Evolutionary conservation across 2,797 vertebrate genomes (phyloP).

Genomic region (Intellagama lesueurii): DNA sequence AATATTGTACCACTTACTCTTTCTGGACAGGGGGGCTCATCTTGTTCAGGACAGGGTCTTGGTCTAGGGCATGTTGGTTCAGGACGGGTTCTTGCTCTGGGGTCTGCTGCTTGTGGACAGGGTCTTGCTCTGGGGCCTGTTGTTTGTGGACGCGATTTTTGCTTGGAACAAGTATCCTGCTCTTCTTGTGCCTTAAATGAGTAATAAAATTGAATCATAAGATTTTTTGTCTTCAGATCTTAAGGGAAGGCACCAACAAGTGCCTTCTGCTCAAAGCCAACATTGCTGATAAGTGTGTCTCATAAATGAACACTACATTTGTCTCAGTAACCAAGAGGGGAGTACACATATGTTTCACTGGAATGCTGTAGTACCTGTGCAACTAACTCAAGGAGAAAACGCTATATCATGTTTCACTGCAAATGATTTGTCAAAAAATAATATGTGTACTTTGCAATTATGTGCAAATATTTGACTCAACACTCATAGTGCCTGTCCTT

Average conservation of each 20-base stretch:
- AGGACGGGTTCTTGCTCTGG: not conserved
- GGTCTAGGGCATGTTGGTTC: not conserved
- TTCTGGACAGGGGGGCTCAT: not conserved
- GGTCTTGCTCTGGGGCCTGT: not conserved
- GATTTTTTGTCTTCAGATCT: too few relatives aligned
- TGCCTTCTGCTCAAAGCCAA: not conserved
- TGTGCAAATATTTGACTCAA: not conserved
- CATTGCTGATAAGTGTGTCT: not conserved
- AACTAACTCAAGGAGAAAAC: not conserved
- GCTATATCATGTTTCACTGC: not conserved
- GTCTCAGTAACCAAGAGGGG: not conserved
- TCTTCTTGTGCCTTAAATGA: not conserved
- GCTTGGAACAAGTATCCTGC: not conserved
- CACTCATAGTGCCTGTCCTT: not conserved
- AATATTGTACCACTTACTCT: not conserved
- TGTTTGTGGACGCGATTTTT: not conserved
- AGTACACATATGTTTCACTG: too few relatives aligned
- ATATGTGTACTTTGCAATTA: not conserved
- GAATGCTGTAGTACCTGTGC: not conserved
- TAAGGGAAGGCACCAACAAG: not conserved
- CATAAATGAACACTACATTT: not conserved
- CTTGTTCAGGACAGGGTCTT: not conserved
- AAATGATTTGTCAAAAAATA: not conserved
- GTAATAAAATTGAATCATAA: not conserved
- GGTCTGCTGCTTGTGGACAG: not conserved